These are phyloP conservation scores for Semicossyphus pulcher DNA, from an alignment of 2,113 vertebrate species.

Conservation along the genomic window DNA sequence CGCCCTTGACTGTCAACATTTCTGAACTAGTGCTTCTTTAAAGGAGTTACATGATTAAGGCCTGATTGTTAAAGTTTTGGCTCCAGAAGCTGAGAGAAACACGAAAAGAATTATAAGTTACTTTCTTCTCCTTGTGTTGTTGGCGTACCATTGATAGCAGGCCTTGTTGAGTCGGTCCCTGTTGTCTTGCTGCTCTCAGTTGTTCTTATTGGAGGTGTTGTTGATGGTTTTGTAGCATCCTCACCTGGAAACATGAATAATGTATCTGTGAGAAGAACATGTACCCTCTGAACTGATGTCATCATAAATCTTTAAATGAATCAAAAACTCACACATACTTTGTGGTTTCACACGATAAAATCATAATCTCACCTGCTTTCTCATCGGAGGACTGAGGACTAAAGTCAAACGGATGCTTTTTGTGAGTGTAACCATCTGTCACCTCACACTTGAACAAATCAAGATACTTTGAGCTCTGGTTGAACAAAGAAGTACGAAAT, in stretches of 20 bases:
- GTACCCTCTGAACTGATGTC: no score
- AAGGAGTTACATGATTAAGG: no score
- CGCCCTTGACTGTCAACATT: no score
- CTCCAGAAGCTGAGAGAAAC: background rate
- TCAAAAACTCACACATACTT: no score
- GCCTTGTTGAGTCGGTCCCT: background rate
- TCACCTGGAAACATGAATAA: background rate
- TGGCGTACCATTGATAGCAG: background rate
- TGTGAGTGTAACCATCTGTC: background rate
- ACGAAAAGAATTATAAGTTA: background rate
- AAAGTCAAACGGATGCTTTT: background rate
- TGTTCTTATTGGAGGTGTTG: background rate
- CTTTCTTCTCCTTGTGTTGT: no score
- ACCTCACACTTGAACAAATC: no score
- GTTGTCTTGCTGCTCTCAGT: background rate
- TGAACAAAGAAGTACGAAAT: no score
- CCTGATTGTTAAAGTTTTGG: background rate
- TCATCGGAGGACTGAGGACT: background rate
- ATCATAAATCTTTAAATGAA: no score
- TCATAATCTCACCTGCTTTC: background rate
- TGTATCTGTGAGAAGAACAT: no score
- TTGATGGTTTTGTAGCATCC: background rate
- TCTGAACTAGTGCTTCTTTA: no score
- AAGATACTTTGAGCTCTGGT: no score
- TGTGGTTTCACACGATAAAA: no score